Evolutionary conservation across 2,888 invertebrate species (phyloP), one percentile per base, ranked within the genome.

Genomic region (Ophioninae sp.): DNA sequence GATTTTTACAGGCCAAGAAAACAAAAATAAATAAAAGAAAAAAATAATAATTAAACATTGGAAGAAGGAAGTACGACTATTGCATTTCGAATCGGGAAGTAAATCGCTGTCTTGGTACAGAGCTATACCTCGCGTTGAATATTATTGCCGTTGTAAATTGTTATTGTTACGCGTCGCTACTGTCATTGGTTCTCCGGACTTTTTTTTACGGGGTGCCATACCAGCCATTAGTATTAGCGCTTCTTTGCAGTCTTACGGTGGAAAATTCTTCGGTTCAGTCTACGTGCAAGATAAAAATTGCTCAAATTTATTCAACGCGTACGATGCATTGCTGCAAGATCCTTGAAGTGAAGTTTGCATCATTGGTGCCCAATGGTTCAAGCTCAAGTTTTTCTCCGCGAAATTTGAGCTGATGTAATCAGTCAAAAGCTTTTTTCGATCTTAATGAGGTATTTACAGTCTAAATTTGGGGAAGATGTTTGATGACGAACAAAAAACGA

Each of bases 31-130:
- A 13, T 13, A 2, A 30, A 30, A 30, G 1, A 30, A 30, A 30
- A 2, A 30, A 30, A 30, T n/a, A 30, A 30, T 30, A 30, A 30
- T 30, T 30, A 30, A 30, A 30, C 30, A 20, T 7, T 21, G 44
- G 21, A 44, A 21, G 8, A 50, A 23, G 68, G 50, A 50, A 68
- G 50, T 68, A 50, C 68, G 50, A 68, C 23, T 50, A 17, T 23
- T 44, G 2, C 21, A n/a, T 39, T 62, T n/a, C 13, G 62, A 30
- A 6, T 6, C 62, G 17, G 30, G 37, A 50, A 50, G 50, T 50
- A 50, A 50, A 50, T 44, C 44, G 13, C 44, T 44, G 8, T 44
- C 10, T 1, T 2, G 6, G 13, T 50, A 17, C 17, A 5, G 5
- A 17, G 13, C 50, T 50, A 17, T 17, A 50, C 50, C 50, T 50